A percentile compares a stretch with the other conserved stretches of the same genome.
phyloP scores from a whole-genome alignment of 1,140 invertebrate genomes.

The Dinothrombium tinctorium region DNA sequence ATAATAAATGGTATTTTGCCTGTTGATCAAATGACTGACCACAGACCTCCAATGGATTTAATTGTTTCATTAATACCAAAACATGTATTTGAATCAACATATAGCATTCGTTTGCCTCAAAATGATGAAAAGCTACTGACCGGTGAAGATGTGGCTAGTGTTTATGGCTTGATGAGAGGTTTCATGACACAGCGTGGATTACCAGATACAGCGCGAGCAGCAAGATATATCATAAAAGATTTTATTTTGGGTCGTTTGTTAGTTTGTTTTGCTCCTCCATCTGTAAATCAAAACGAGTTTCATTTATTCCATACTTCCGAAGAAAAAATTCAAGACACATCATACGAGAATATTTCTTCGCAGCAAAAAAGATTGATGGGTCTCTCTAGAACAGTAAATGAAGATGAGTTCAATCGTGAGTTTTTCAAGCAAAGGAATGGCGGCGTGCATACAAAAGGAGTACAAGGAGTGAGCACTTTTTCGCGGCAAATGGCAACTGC shows the following conservation, averaged over 20 bases:
- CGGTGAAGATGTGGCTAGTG: constrained; percentile 55
- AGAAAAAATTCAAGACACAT: too few species aligned
- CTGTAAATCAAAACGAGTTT: constrained; percentile 36
- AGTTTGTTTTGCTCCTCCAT: constrained; percentile 62
- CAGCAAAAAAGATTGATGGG: too few species aligned
- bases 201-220: constrained; percentile 69
- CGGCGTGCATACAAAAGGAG: too few species aligned
- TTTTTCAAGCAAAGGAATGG: too few species aligned
- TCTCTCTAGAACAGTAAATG: too few species aligned
- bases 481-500: too few species aligned
- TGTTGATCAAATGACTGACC: constrained; percentile 78
- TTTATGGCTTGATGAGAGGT: constrained; percentile 66
- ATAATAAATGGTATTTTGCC: constrained; percentile 77
- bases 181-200: constrained; percentile 87
- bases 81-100: constrained; percentile 43
- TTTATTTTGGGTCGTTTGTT: constrained; percentile 67
- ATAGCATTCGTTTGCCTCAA: constrained; percentile 54
- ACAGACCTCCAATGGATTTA: constrained; percentile 45
- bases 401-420: too few species aligned
- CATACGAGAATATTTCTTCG: too few species aligned
- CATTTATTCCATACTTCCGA: constrained; percentile 24
- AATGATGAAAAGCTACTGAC: constrained; percentile 34
- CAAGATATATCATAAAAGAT: constrained; percentile 61
- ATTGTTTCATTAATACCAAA: constrained; percentile 35
- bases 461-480: too few species aligned